Conservation (phyloP, 2,888 invertebrate genomes). For the Herminia tarsipennalis region DNA sequence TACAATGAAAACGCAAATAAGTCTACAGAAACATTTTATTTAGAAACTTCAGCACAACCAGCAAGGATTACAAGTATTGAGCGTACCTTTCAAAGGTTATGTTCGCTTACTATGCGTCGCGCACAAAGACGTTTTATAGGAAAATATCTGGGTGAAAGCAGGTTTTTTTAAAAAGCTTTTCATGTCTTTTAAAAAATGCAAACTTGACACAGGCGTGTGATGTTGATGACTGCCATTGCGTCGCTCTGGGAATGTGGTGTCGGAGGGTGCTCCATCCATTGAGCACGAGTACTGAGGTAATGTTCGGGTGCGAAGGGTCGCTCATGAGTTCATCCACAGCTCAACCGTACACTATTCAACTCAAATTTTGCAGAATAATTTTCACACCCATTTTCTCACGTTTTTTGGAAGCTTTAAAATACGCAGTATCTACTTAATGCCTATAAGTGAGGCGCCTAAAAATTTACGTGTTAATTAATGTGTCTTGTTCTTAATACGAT, state of each 20-base stretch:
- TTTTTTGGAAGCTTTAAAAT: slow-evolving; percentile 27
- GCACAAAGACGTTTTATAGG: slow-evolving; percentile 29
- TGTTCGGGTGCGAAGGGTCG: slow-evolving; percentile 48
- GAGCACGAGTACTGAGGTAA: slow-evolving; percentile 51
- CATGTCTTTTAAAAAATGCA: slow-evolving; percentile 55
- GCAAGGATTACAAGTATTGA: slow-evolving; percentile 14
- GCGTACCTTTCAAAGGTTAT: slow-evolving; percentile 7
- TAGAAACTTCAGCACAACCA: slow-evolving; percentile 34
- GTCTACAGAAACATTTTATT: slow-evolving; percentile 23
- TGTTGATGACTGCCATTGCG: slow-evolving; percentile 63
- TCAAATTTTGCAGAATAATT: slow-evolving; percentile 65
- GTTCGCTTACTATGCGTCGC: slow-evolving; percentile 6
- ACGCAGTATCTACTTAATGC: background rate
- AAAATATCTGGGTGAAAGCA: slow-evolving; percentile 42
- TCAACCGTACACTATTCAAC: slow-evolving; percentile 53
- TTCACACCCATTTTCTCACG: slow-evolving; percentile 45
- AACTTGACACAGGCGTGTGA: slow-evolving; percentile 46
- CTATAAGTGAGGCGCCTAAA: slow-evolving; percentile 9
- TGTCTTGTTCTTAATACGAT: slow-evolving; percentile 16
- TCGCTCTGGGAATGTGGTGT: slow-evolving; percentile 45
- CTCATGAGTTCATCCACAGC: slow-evolving; percentile 47
- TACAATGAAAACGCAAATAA: slow-evolving; percentile 59
- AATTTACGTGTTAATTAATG: slow-evolving; percentile 24
- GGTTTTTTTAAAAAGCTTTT: slow-evolving; percentile 53
- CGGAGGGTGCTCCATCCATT: slow-evolving; percentile 58